Evolutionary conservation across 2,888 invertebrate species (phyloP), one percentile per base, ranked within the genome.

Genomic region (Drosophila eohydei): DNA sequence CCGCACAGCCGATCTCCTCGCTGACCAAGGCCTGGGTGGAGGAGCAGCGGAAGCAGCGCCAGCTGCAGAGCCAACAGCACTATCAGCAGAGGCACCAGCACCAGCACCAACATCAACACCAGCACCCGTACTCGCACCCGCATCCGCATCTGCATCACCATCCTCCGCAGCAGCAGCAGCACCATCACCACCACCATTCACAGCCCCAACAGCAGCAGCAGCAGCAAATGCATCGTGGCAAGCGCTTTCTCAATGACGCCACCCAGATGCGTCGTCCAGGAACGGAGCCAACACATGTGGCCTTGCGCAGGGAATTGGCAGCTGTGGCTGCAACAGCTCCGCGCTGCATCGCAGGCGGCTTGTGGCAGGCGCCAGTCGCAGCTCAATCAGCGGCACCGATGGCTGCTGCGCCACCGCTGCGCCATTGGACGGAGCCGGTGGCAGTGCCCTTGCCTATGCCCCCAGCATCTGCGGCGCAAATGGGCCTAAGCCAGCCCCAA

Each of bases 251-350:
- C 11, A 41, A 4, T 12, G 52, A 43, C 9, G 0, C 21, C 38
- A 6, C 2, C 3, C 34, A 14, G 3, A 8, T 52, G 28, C 16
- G 16, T 21, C 48, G 36, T n/a, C 40, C n/a, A 0, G 40, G 11
- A 5, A 5, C 12, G 26, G 63, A 69, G 7, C 12, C 48, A 3
- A 6, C 57, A 6, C 51, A 56, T 16, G 40, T 61, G 30, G 40
- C 56, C 0, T 3, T 71, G 54, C 63, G 43, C 0, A 51, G 71
- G 0, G 77, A 77, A 48, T 26, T 72, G 38, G 78, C 82, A 1
- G 78, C 78, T 5, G 67, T 74, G 40, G 74, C 69, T 2, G 74
- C 73, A 11, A 67, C 74, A 7, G 74, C 73, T 3, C 59, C 83
- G 0, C 73, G 60, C 1, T 56, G 38, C 6, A 51, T 21, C 3